Evolutionary conservation across 2,888 invertebrate genomes (phyloP), one percentile per base, ranked within the genome.

Genomic region (Folsomia manolachei): DNA sequence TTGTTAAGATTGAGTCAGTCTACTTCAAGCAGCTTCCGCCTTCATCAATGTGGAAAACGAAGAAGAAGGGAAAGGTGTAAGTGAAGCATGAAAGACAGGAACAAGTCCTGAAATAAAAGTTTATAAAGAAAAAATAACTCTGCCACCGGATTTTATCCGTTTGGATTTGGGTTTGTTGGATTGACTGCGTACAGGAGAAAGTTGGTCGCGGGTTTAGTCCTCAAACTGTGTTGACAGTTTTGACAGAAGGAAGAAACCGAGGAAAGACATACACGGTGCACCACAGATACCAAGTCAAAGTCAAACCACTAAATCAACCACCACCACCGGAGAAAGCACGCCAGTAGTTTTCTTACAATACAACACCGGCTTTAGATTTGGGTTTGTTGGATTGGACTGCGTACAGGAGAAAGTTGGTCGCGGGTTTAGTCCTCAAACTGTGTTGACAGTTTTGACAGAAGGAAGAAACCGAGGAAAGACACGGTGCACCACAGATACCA

Each of bases 381-480:
- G 9, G 51, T 51, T 51, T 18, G 51, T 51, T 51, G 51, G 18
- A 18, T 51, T 51, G n/a, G n/a, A n/a, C n/a, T n/a, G n/a, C n/a
- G n/a, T n/a, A 39, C 7, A 39, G 39, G 39, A 39, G 39, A 39
- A 39, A 39, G 62, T 11, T 62, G 62, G 62, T 62, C 25, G 23
- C 14, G 4, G 39, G 39, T 39, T 39, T 52, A 27, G 51, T 21
- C 27, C 52, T 56, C 56, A 56, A 56, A 56, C 4, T 56, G 56
- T 66, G 63, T 25, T 65, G 72, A 73, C 72, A 73, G 72, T 67
- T 73, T 70, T 73, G 72, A 73, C 72, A 73, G 67, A 24, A 61
- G 68, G 64, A 72, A 62, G 39, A 70, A 52, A 63, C 27, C 18
- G 56, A 56, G 56, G 21, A 56, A 56, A 56, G 56, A 56, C 56